phyloP scores from a whole-genome alignment of 2,113 vertebrate genomes.

The Platycercus adscitus region DNA sequence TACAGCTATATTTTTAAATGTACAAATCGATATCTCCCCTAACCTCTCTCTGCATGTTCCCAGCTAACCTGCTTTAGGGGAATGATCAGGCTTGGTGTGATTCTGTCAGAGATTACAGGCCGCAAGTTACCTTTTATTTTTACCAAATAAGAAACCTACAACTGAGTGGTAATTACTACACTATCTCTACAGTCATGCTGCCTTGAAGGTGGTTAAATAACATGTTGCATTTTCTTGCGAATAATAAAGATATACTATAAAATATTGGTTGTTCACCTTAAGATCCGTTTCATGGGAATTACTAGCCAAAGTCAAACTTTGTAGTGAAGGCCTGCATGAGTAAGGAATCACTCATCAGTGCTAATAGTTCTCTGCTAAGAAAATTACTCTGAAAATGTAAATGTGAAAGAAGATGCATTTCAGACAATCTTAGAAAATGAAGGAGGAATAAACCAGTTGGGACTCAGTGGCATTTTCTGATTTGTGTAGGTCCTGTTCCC shows the following conservation, averaged over 20 bases:
- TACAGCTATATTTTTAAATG: neutral
- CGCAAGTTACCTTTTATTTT: neutral
- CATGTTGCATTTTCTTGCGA: neutral
- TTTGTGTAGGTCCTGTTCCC: slow-evolving; percentile 51
- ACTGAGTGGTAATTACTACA: neutral
- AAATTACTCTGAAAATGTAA: neutral
- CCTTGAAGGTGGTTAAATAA: neutral
- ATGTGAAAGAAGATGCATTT: neutral
- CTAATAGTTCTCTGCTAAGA: neutral
- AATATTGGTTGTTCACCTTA: neutral
- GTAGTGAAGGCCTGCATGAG: neutral
- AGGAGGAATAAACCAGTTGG: slow-evolving; percentile 3
- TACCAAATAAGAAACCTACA: neutral
- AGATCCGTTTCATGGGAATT: neutral
- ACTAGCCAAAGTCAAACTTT: neutral
- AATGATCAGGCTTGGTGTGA: neutral
- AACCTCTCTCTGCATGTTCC: neutral
- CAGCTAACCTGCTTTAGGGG: neutral
- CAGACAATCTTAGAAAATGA: slow-evolving; percentile 22
- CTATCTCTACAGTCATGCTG: neutral
- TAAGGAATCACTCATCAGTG: neutral
- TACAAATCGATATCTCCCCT: neutral
- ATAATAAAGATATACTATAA: neutral
- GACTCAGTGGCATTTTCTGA: slow-evolving; percentile 20
- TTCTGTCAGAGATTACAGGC: slow-evolving; percentile 10